Base-by-base conservation (phyloP, 2,797 vertebrate genomes). In the Cryptoblepharus egeriae region DNA sequence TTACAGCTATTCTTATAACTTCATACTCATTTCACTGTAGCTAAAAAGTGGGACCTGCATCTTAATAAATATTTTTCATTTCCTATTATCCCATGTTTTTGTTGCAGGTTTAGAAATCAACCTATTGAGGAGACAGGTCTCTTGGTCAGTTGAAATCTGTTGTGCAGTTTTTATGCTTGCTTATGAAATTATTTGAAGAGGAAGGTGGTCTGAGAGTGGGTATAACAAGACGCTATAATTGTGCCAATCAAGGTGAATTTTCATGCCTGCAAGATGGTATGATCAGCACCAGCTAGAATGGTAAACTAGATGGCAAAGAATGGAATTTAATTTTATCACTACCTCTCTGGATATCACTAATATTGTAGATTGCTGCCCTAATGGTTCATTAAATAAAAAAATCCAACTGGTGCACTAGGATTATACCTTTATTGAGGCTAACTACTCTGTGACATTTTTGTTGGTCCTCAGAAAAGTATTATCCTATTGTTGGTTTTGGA, bases 81-180 rank as follows among this genome's bases (percentile, higher is more conserved):
- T 26, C n/a, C 1, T 32, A 26, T 0, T 55, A 0, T 22, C 16
- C 83, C 74, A 61, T 26, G 45, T 2, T 2, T 73, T 6, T 45
- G 13, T 28, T 12, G 35, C 8, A 84, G 30, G 24, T 68, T 1
- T 32, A 71, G 72, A 42, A 79, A 30, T 26, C 49, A 24, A 49
- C 12, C 26, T 10, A 79, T 16, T 55, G 2, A 58, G 35, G 68
- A 87, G 86, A 68, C 26, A 22, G 58, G 1, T 7, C 72, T 71
- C 0, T 78, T n/a, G n/a, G 10, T 24, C 76, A 72, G 65, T 28
- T 42, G 75, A 58, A 75, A 0, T 49, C 42, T 81, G 84, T 24
- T 8, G 18, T 77, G 58, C 3, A 65, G 10, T 77, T 22, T 88
- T 1, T 2, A 37, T 2, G 8, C 32, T 58, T 60, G 2, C 1